These are phyloP conservation scores for Coptodon rendalli DNA, from an alignment of 2,113 vertebrate species.

Conservation along the genomic window DNA sequence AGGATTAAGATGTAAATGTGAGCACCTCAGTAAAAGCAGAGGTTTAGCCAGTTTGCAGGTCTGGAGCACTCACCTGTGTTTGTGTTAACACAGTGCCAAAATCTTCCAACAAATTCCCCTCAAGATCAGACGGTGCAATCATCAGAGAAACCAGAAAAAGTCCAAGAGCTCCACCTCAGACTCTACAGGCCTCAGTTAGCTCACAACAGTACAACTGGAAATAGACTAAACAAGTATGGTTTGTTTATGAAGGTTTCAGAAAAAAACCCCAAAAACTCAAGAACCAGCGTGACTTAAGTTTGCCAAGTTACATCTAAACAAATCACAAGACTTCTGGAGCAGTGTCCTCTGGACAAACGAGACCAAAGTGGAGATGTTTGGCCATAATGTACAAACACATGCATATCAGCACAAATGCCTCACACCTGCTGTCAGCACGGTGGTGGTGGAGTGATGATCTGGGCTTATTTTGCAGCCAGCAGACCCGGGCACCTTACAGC, in stretches of 20 bases:
- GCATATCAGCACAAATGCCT: background rate
- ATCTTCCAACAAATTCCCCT: background rate
- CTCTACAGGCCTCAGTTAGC: background rate
- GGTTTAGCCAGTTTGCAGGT: background rate
- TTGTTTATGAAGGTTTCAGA: background rate
- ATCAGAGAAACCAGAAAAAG: rapidly evolving
- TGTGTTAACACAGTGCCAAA: rapidly evolving
- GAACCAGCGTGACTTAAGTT: background rate
- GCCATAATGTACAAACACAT: background rate
- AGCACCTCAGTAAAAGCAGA: background rate
- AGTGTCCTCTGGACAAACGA: background rate
- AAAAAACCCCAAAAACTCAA: rapidly evolving
- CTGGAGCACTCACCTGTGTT: background rate
- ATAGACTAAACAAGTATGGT: background rate
- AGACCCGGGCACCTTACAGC: rapidly evolving
- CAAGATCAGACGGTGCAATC: background rate
- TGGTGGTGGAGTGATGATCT: background rate
- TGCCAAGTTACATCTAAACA: background rate
- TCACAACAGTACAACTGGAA: background rate
- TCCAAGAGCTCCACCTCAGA: background rate
- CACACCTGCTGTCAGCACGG: background rate
- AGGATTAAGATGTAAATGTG: background rate
- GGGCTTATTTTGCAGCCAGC: background rate
- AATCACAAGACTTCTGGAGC: rapidly evolving
- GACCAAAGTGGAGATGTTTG: background rate